phyloP scores from a whole-genome alignment of 2,888 invertebrate species.

The Rosalia funebris region DNA sequence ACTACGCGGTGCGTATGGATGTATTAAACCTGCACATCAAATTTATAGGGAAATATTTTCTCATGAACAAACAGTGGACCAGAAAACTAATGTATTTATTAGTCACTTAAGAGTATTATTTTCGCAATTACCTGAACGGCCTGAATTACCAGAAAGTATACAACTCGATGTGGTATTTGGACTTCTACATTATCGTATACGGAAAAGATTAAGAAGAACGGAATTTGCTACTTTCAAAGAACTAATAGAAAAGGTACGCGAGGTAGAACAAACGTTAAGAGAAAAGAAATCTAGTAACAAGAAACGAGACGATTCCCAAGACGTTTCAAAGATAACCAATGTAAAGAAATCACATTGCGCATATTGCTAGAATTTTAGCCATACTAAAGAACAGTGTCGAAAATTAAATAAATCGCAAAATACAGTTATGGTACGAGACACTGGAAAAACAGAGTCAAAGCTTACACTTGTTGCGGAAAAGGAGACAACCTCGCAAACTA shows the following conservation, averaged over 20 bases:
- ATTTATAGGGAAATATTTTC: constrained; percentile 29
- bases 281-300: no score
- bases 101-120: constrained; percentile 13
- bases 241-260: constrained; percentile 11
- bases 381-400: neutral
- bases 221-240: constrained; percentile 8
- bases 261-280: neutral
- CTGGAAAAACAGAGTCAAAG: neutral
- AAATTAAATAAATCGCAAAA: no score
- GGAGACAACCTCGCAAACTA: neutral
- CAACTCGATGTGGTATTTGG: constrained; percentile 34
- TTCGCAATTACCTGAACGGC: constrained; percentile 9
- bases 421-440: neutral
- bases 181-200: constrained; percentile 20
- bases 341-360: neutral
- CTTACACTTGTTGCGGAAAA: neutral
- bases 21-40: constrained; percentile 28
- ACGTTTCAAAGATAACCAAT: neutral
- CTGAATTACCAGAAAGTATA: constrained; percentile 7
- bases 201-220: constrained; percentile 26
- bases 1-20: constrained; percentile 32
- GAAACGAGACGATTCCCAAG: neutral
- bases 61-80: constrained; percentile 23
- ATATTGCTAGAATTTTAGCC: neutral
- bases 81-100: constrained; percentile 15